phyloP scores from a whole-genome alignment of 2,113 vertebrate genomes.

The Caranx ignobilis region DNA sequence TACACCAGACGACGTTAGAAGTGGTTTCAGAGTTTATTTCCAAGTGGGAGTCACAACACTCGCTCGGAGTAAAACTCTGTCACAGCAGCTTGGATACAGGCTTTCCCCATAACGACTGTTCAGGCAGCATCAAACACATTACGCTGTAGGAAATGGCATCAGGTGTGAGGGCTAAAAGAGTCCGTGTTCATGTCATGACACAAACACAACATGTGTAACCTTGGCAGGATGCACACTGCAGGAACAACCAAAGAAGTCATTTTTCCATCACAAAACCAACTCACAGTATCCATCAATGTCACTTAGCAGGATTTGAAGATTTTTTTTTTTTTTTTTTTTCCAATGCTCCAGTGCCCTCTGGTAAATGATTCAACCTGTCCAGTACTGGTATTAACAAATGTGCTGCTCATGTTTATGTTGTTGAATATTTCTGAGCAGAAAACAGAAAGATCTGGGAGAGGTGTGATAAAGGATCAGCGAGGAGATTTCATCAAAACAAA shows the following conservation, averaged over 20 bases:
- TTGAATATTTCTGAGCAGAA: not conserved
- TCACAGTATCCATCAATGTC: not conserved
- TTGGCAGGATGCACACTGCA: slow-evolving; percentile 29
- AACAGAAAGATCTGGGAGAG: not conserved
- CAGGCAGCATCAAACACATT: slow-evolving; percentile 46
- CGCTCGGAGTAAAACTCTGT: slow-evolving; percentile 47
- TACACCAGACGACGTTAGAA: slow-evolving; percentile 63
- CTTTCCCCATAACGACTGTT: slow-evolving; percentile 27
- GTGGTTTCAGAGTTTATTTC: slow-evolving; percentile 70
- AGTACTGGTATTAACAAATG: not conserved
- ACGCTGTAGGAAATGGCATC: slow-evolving; percentile 35
- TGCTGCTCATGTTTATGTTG: not conserved
- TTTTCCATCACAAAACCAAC: not conserved
- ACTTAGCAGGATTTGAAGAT: not conserved
- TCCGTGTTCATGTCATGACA: slow-evolving; percentile 25
- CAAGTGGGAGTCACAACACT: slow-evolving; percentile 61
- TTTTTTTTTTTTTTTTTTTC: not conserved
- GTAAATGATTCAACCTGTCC: not conserved
- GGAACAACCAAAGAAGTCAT: slow-evolving; percentile 9
- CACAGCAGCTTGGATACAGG: slow-evolving; percentile 28
- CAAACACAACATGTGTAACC: slow-evolving; percentile 39
- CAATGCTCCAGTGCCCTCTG: not conserved
- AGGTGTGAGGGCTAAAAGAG: slow-evolving; percentile 35
- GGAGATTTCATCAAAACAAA: not conserved
- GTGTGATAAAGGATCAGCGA: not conserved